These are phyloP conservation scores for Gobio occitaniae DNA, from an alignment of 2,797 vertebrate species.

Conservation along the genomic window DNA sequence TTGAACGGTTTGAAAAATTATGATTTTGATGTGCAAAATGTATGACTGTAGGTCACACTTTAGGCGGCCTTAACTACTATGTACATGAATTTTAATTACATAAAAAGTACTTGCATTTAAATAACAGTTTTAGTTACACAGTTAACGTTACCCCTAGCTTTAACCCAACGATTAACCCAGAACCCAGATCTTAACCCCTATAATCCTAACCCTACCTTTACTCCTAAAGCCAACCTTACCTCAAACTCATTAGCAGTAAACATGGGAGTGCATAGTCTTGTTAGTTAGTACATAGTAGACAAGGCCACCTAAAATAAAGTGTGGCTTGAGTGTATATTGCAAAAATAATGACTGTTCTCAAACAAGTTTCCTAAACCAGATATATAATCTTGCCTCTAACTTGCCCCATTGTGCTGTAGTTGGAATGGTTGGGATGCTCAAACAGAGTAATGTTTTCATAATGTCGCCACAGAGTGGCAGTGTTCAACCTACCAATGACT, in stretches of 20 bases:
- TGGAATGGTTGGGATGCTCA: background rate
- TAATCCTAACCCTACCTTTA: background rate
- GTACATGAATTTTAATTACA: background rate
- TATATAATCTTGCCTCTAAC: too few relatives aligned
- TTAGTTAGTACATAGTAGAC: background rate
- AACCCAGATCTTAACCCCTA: background rate
- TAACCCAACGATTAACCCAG: too few relatives aligned
- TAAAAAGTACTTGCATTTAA: background rate
- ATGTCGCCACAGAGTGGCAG: background rate
- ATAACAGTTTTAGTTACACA: background rate
- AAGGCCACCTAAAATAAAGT: background rate
- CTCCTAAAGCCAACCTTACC: background rate
- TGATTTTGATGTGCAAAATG: background rate
- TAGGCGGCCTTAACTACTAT: background rate
- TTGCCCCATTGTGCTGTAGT: too few relatives aligned
- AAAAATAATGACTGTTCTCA: too few relatives aligned
- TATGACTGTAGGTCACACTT: background rate
- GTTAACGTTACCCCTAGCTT: too few relatives aligned
- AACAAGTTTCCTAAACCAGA: too few relatives aligned
- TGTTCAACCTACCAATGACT: background rate
- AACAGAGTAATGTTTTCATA: background rate
- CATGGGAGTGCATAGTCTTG: background rate
- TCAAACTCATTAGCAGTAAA: background rate
- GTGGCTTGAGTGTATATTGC: too few relatives aligned
- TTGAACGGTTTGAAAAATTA: background rate